A percentile compares a stretch with the other conserved stretches of the same genome.
Conservation (phyloP, 2,113 vertebrate species). For the Aplodontia rufa region DNA sequence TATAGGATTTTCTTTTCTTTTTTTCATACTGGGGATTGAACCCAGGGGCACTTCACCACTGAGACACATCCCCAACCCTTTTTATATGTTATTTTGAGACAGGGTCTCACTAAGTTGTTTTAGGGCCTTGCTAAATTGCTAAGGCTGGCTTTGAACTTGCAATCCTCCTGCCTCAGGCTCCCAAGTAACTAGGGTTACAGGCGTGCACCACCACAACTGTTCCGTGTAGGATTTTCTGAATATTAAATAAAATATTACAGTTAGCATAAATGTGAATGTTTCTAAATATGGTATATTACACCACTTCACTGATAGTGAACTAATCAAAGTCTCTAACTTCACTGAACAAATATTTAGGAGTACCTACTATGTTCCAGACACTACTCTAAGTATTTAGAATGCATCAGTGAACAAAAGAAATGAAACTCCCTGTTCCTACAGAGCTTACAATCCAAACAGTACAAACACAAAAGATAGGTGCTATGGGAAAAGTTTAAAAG, state of each 20-base stretch:
- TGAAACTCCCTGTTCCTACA: neutral
- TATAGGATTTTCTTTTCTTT: neutral
- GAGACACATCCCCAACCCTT: too few relatives aligned
- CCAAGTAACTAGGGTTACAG: too few relatives aligned
- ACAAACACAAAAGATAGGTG: neutral
- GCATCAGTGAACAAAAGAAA: neutral
- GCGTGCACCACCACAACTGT: too few relatives aligned
- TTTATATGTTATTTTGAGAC: too few relatives aligned
- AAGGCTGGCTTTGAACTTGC: too few relatives aligned
- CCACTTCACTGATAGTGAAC: neutral
- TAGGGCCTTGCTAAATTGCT: too few relatives aligned
- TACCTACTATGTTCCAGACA: neutral
- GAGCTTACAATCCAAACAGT: neutral
- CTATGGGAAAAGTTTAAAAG: neutral
- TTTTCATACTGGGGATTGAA: too few relatives aligned
- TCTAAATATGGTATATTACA: neutral
- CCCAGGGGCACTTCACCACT: too few relatives aligned
- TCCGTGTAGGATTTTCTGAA: slow-evolving; percentile 11
- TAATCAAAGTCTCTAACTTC: slow-evolving; percentile 6
- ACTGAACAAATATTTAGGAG: neutral
- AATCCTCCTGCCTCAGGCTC: too few relatives aligned
- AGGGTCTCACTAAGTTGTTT: too few relatives aligned
- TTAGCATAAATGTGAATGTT: neutral
- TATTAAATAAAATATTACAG: neutral
- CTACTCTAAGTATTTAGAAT: too few relatives aligned